Evolutionary conservation across 64 coral and sea anemone species (phyloP).

Genomic region (Orbicella faveolata): DNA sequence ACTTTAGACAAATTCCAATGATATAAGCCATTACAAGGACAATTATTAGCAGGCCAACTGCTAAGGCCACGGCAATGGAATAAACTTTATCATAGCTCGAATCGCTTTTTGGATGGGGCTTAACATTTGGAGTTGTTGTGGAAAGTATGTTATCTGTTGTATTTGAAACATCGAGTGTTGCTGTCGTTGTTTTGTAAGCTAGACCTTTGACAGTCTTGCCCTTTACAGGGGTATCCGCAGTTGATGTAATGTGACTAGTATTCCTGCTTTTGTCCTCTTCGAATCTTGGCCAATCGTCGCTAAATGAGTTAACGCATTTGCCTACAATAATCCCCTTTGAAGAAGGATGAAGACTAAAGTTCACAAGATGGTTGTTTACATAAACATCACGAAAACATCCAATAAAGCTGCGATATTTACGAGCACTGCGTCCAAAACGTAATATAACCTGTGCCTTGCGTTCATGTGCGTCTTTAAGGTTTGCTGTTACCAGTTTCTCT

Average conservation of each 20-base stretch:
- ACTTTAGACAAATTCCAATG: neutral
- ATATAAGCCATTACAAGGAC: neutral
- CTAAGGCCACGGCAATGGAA: neutral
- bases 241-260: neutral
- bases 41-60: slow-evolving; percentile 8
- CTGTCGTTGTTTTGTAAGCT: neutral
- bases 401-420: slow-evolving; percentile 8
- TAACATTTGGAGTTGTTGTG: neutral
- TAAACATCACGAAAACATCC: slow-evolving; percentile 17
- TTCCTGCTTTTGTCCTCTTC: neutral
- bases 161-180: neutral
- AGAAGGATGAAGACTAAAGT: neutral
- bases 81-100: neutral
- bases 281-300: neutral
- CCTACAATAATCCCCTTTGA: neutral
- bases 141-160: neutral
- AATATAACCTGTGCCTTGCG: neutral
- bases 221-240: neutral
- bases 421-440: slow-evolving; percentile 12
- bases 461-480: neutral
- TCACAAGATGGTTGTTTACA: neutral
- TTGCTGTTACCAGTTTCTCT: neutral
- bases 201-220: neutral
- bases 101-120: neutral
- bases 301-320: neutral